Evolutionary conservation across 2,797 vertebrate species (phyloP).

Genomic region (Pseudopleuronectes americanus): DNA sequence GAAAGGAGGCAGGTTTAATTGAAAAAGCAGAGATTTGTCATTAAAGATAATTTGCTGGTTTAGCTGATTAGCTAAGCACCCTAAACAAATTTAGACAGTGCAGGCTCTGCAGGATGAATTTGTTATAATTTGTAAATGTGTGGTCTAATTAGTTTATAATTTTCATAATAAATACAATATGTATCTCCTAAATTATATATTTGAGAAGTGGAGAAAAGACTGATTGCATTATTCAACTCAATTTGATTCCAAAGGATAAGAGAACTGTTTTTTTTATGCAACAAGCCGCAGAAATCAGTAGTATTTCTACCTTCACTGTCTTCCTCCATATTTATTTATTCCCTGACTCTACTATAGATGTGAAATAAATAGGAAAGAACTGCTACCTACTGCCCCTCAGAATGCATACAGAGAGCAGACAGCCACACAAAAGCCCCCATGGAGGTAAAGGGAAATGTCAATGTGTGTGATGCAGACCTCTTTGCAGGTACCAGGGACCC

Average conservation of each 20-base stretch:
- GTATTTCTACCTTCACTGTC: constrained; percentile 2
- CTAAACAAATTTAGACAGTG: constrained; percentile 5
- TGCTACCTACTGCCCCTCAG: too few relatives aligned
- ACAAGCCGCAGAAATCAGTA: constrained; percentile 11
- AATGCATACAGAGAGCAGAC: too few relatives aligned
- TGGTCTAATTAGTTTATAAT: constrained; percentile 17
- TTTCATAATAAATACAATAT: constrained; percentile 6
- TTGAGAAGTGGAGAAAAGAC: constrained; percentile 12
- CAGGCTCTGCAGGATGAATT: not conserved
- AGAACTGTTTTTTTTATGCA: not conserved
- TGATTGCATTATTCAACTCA: not conserved
- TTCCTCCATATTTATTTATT: constrained; percentile 16
- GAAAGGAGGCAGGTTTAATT: constrained; percentile 16
- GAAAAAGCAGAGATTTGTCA: constrained; percentile 13
- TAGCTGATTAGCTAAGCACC: constrained; percentile 4
- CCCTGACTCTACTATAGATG: not conserved
- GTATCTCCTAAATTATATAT: not conserved
- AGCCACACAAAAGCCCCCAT: too few relatives aligned
- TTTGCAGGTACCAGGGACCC: constrained; percentile 88
- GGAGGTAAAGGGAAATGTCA: not conserved
- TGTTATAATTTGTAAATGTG: constrained; percentile 12
- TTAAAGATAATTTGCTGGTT: constrained; percentile 30
- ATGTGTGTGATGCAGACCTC: constrained; percentile 70
- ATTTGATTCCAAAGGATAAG: not conserved
- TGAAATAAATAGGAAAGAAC: constrained; percentile 16